phyloP scores from a whole-genome alignment of 1,140 invertebrate genomes.

The Drosophila pectinifera region DNA sequence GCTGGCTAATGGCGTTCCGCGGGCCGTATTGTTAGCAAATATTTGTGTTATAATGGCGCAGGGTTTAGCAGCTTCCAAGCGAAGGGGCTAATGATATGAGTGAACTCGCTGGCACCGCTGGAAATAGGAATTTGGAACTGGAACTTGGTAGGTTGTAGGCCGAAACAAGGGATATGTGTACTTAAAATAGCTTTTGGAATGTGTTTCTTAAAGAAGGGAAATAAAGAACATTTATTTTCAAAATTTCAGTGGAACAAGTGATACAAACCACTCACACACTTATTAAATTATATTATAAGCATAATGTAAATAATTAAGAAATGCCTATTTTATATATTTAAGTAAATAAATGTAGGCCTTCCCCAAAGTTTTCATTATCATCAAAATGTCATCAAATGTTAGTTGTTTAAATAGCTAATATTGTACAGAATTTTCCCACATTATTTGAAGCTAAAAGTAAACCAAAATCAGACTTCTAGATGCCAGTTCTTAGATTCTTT shows the following conservation, averaged over 20 bases:
- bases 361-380: too few species aligned
- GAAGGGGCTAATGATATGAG: slow-evolving; percentile 73
- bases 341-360: too few species aligned
- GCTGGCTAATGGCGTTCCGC: slow-evolving; percentile 71
- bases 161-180: slow-evolving; percentile 4
- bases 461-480: neutral
- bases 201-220: neutral
- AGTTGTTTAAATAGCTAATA: neutral
- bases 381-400: too few species aligned
- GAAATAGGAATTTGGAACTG: neutral
- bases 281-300: too few species aligned
- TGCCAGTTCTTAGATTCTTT: neutral
- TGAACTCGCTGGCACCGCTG: slow-evolving; percentile 59
- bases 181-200: neutral
- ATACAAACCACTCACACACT: too few species aligned
- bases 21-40: slow-evolving; percentile 79
- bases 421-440: neutral
- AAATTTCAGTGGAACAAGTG: too few species aligned
- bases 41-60: slow-evolving; percentile 82
- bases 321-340: too few species aligned
- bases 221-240: too few species aligned
- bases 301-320: too few species aligned
- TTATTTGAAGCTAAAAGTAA: neutral
- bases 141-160: slow-evolving; percentile 4
- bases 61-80: slow-evolving; percentile 60